Conservation (phyloP, 2,888 invertebrate genomes). For the Tetropium fuscum region DNA sequence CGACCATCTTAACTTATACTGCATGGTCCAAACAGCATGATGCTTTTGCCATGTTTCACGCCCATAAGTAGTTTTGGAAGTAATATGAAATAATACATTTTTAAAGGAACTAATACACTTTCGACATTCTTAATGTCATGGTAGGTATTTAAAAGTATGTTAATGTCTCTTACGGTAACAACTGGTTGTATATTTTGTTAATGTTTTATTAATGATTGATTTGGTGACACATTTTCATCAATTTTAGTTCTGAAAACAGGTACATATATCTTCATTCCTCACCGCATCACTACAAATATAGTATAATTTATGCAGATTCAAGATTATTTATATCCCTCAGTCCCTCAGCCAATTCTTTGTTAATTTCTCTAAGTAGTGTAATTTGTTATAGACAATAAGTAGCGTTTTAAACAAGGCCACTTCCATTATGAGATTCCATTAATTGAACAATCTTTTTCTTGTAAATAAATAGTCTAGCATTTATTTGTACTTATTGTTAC, state of each 20-base stretch:
- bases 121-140: too few relatives aligned
- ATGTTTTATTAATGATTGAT: background rate
- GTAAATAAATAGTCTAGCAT: conserved; percentile 11
- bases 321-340: background rate
- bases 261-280: conserved; percentile 5
- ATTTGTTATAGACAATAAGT: conserved; percentile 5
- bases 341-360: too few relatives aligned
- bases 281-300: background rate
- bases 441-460: too few relatives aligned
- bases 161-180: background rate
- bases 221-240: background rate
- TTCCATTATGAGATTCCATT: background rate
- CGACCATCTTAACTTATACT: too few relatives aligned
- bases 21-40: too few relatives aligned
- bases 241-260: conserved; percentile 2
- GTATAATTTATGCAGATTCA: too few relatives aligned
- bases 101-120: background rate
- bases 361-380: too few relatives aligned
- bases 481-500: conserved; percentile 59
- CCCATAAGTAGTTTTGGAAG: too few relatives aligned
- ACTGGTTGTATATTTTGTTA: background rate
- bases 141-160: too few relatives aligned
- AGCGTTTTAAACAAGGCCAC: background rate
- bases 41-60: too few relatives aligned
- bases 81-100: too few relatives aligned